phyloP scores from a whole-genome alignment of 2,113 vertebrate species.

The Festucalex cinctus region DNA sequence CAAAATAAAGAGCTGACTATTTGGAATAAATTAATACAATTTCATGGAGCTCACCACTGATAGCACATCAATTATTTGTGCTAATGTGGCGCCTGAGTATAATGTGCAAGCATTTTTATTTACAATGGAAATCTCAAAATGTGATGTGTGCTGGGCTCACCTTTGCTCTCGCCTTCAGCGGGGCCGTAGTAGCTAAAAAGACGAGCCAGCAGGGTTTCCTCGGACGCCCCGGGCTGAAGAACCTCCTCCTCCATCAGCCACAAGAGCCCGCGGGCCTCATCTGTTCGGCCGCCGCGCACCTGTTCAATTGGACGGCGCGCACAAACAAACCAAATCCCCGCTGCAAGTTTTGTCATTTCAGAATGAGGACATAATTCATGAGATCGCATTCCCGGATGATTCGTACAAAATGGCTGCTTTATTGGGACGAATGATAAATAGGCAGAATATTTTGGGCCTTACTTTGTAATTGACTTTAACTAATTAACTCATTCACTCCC shows the following conservation, averaged over 20 bases:
- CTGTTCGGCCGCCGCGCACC: conserved; percentile 82
- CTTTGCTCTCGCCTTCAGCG: conserved; percentile 84
- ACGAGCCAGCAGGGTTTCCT: conserved; percentile 83
- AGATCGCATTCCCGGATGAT: conserved; percentile 5
- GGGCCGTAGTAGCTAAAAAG: conserved; percentile 93
- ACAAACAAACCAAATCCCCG: conserved; percentile 1
- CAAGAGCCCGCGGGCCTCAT: conserved; percentile 88
- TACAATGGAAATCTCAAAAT: background rate
- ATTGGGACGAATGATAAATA: conserved; percentile 3
- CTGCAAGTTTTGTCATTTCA: background rate
- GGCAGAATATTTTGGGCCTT: conserved; percentile 7
- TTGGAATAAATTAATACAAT: no score
- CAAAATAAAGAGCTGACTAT: no score
- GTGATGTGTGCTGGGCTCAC: conserved; percentile 52
- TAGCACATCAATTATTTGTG: no score
- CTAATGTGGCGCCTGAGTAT: no score
- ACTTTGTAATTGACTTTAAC: conserved; percentile 10
- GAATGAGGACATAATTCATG: background rate
- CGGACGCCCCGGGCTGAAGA: conserved; percentile 80
- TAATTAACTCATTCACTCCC: no score
- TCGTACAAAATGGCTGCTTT: background rate
- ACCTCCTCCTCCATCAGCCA: conserved; percentile 97
- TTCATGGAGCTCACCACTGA: no score
- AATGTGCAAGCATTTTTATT: no score
- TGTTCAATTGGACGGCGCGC: conserved; percentile 38